Evolutionary conservation across 2,888 invertebrate genomes (phyloP).

Genomic region (Dicranocentrus wangi): DNA sequence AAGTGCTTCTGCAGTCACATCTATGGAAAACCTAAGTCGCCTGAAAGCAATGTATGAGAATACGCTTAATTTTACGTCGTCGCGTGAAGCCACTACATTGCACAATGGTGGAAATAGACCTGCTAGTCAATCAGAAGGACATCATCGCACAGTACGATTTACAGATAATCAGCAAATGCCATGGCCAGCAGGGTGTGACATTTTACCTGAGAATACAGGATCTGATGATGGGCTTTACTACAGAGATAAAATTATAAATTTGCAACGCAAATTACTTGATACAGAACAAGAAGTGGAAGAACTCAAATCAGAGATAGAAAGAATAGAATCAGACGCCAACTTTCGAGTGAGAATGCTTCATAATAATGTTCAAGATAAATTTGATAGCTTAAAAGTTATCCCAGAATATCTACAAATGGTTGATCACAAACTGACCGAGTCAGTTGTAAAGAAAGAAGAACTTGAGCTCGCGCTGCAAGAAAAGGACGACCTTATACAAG

Average conservation of each 20-base stretch:
- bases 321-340: constrained; percentile 69
- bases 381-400: constrained; percentile 66
- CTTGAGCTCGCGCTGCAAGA: constrained; percentile 48
- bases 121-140: too few relatives aligned
- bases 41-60: too few relatives aligned
- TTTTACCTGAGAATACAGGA: background rate
- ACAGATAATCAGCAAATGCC: background rate
- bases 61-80: too few relatives aligned
- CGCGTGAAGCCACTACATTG: too few relatives aligned
- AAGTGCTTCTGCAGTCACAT: background rate
- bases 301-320: constrained; percentile 64
- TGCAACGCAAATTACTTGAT: constrained; percentile 67
- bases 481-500: constrained; percentile 28
- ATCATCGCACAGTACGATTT: constrained; percentile 13
- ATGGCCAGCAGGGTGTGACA: too few relatives aligned
- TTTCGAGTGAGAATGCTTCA: constrained; percentile 68
- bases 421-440: constrained; percentile 55
- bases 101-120: too few relatives aligned
- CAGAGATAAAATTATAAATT: constrained; percentile 23
- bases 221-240: constrained; percentile 5
- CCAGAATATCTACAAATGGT: constrained; percentile 70
- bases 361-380: constrained; percentile 67
- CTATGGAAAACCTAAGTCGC: background rate
- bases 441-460: constrained; percentile 28
- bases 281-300: constrained; percentile 67